Evolutionary conservation across 2,888 invertebrate species (phyloP).

Genomic region (Dasypolia templi): DNA sequence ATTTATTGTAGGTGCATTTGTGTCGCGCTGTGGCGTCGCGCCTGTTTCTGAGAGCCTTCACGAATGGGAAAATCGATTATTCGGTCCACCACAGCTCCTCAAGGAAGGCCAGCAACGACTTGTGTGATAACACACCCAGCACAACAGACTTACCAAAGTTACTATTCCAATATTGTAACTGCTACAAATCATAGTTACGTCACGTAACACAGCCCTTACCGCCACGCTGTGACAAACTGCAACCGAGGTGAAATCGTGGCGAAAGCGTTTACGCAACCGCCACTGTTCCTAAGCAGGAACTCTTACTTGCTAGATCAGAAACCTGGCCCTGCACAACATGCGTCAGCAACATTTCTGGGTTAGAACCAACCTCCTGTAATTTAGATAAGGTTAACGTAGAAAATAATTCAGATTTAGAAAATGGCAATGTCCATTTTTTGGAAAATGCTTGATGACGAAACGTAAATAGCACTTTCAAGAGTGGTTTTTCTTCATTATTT

Average conservation of each 20-base stretch:
- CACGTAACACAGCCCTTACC: conserved; percentile 59
- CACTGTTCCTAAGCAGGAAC: conserved; percentile 70
- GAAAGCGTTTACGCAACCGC: conserved; percentile 79
- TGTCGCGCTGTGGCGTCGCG: no score
- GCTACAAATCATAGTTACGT: conserved; percentile 65
- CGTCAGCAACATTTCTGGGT: conserved; percentile 46
- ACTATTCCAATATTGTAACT: conserved; percentile 48
- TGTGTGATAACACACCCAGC: conserved; percentile 21
- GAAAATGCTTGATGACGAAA: conserved; percentile 10
- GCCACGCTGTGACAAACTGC: conserved; percentile 70
- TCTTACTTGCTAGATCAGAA: conserved; percentile 55
- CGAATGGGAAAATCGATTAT: no score
- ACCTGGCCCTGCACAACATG: conserved; percentile 42
- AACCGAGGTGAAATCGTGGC: conserved; percentile 74
- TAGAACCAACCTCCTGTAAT: conserved; percentile 27
- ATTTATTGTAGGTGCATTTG: no score
- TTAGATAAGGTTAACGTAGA: conserved; percentile 32
- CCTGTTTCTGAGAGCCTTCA: no score
- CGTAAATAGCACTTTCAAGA: background rate
- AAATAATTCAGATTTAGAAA: conserved; percentile 35
- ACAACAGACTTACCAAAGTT: conserved; percentile 33
- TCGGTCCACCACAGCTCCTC: no score
- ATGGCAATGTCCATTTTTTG: background rate
- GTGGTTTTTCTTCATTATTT: conserved; percentile 1
- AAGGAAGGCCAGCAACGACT: no score